phyloP scores from a whole-genome alignment of 2,888 invertebrate genomes.

The Ctena decussata region DNA sequence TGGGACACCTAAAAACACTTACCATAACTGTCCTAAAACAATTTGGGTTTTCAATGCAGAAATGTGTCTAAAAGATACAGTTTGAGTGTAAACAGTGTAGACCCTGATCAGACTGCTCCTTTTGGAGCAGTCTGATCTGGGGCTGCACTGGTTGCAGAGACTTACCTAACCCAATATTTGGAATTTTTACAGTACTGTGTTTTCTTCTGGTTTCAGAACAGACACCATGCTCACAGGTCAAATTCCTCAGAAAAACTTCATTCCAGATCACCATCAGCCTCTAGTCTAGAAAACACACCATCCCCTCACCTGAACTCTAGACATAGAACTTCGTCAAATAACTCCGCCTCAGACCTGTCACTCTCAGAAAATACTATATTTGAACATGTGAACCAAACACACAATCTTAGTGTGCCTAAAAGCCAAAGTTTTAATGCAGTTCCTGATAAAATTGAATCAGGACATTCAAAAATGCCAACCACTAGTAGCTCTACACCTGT shows the following conservation, averaged over 20 bases:
- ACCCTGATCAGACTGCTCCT: too few relatives aligned
- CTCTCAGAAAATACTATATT: slow-evolving; percentile 55
- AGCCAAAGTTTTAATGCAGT: neutral
- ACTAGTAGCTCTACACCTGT: slow-evolving; percentile 22
- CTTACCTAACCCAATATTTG: too few relatives aligned
- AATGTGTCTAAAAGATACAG: too few relatives aligned
- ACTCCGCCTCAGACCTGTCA: slow-evolving; percentile 59
- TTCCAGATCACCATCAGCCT: slow-evolving; percentile 51
- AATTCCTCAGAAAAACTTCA: slow-evolving; percentile 14
- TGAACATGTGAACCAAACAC: slow-evolving; percentile 4
- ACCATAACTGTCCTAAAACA: too few relatives aligned
- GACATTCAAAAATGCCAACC: slow-evolving; percentile 46
- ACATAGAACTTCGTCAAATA: slow-evolving; percentile 59
- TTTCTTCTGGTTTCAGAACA: neutral
- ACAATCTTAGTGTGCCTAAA: neutral
- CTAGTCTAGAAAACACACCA: slow-evolving; percentile 44
- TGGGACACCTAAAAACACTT: too few relatives aligned
- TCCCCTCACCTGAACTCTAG: slow-evolving; percentile 38
- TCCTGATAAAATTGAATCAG: slow-evolving; percentile 10
- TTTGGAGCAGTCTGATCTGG: too few relatives aligned
- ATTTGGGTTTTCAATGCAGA: too few relatives aligned
- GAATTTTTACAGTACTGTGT: neutral
- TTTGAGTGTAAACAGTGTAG: too few relatives aligned
- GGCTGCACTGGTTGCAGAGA: too few relatives aligned
- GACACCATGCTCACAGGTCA: neutral